phyloP scores from a whole-genome alignment of 92 coral and sea anemone genomes.

The Virgularia gustaviana region DNA sequence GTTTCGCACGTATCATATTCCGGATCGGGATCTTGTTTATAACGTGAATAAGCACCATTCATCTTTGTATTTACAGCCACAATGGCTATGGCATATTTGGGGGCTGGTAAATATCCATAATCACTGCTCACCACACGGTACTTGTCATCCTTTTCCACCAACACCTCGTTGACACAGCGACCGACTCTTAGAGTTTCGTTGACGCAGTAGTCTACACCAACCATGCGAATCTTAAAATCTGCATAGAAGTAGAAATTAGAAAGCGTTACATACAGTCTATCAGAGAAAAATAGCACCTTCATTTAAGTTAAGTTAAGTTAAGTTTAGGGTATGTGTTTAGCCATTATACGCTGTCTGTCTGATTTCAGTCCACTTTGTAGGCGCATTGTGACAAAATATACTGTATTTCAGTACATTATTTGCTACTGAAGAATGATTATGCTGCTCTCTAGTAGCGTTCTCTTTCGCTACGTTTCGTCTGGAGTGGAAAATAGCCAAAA shows the following conservation, averaged over 20 bases:
- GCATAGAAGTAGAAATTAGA: not conserved
- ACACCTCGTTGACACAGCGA: not conserved
- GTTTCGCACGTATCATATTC: constrained; percentile 11
- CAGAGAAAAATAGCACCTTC: not conserved
- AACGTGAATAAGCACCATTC: constrained; percentile 20
- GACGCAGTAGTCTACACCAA: constrained; percentile 32
- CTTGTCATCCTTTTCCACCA: not conserved
- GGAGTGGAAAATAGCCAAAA: too few relatives aligned
- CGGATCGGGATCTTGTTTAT: constrained; percentile 24
- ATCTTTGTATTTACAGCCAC: not conserved
- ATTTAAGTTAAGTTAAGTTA: not conserved
- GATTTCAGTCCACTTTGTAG: not conserved
- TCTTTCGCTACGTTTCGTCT: not conserved
- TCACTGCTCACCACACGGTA: constrained; percentile 34
- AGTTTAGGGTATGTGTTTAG: not conserved
- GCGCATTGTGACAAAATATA: too few relatives aligned
- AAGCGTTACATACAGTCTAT: too few relatives aligned
- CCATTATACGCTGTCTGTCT: not conserved
- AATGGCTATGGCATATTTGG: constrained; percentile 11
- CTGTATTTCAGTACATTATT: too few relatives aligned
- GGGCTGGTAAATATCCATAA: constrained; percentile 23
- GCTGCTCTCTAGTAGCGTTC: not conserved
- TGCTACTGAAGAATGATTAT: too few relatives aligned
- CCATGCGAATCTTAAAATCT: constrained; percentile 26
- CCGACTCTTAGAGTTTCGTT: constrained; percentile 12